These are phyloP conservation scores for Hemitrygon akajei DNA, from an alignment of 2,797 vertebrate genomes.

Conservation along the genomic window DNA sequence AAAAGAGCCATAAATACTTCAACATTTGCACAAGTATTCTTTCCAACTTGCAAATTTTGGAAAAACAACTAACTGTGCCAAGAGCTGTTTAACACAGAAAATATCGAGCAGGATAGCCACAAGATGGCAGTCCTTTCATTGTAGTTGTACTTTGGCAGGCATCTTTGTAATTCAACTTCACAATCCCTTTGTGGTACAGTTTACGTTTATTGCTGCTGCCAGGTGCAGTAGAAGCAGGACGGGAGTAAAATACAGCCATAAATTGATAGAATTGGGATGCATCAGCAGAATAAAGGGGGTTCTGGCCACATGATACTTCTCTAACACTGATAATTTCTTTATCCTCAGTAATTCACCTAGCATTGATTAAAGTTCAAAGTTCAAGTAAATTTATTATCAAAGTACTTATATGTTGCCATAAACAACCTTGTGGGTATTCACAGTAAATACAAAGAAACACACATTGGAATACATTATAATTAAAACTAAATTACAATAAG, in stretches of 20 bases:
- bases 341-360: background rate
- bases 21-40: background rate
- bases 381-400: too few relatives aligned
- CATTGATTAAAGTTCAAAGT: background rate
- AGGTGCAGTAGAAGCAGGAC: background rate
- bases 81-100: too few relatives aligned
- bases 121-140: conserved; percentile 11
- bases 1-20: background rate
- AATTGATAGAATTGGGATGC: background rate
- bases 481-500: too few relatives aligned
- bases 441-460: too few relatives aligned
- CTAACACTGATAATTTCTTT: background rate
- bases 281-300: background rate
- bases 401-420: too few relatives aligned
- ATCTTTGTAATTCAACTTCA: background rate
- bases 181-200: background rate
- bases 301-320: background rate
- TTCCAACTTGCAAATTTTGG: background rate
- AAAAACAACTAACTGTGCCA: too few relatives aligned
- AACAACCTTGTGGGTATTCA: too few relatives aligned
- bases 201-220: background rate
- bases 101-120: background rate
- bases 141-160: background rate
- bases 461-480: too few relatives aligned
- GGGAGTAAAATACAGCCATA: background rate